Conservation (phyloP, 1,140 invertebrate genomes). For the Trypoxylus dichotomus region DNA sequence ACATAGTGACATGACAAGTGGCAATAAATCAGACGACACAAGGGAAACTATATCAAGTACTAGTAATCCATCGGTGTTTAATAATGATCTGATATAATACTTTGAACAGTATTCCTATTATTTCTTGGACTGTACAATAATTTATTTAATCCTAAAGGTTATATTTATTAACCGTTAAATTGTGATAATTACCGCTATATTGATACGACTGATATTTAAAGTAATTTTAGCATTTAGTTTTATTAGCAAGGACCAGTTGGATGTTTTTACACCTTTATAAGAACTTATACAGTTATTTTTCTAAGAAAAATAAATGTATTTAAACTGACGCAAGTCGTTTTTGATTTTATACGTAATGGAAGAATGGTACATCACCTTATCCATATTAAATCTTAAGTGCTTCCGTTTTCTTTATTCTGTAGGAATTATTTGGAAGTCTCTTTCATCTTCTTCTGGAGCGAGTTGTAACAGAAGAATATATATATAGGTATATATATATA, state of each 20-base stretch:
- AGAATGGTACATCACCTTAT: neutral
- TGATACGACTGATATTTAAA: constrained; percentile 15
- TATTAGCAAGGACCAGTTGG: neutral
- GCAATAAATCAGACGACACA: neutral
- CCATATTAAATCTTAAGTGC: too few species aligned
- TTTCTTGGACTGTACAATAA: neutral
- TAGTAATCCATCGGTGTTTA: neutral
- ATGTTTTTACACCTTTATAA: neutral
- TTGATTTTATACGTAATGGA: neutral
- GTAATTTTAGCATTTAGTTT: constrained; percentile 9
- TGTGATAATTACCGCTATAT: constrained; percentile 2
- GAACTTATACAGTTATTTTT: constrained; percentile 7
- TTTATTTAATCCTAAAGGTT: neutral
- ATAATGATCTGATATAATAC: neutral
- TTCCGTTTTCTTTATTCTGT: neutral
- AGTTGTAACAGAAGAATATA: too few species aligned
- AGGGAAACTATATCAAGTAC: neutral
- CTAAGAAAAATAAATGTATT: constrained; percentile 10
- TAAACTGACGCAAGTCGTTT: neutral
- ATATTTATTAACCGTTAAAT: constrained; percentile 7
- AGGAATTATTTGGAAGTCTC: too few species aligned
- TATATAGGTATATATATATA: too few species aligned
- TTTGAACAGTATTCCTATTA: neutral
- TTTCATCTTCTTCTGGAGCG: too few species aligned
- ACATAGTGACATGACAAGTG: neutral